These are phyloP conservation scores for Latrodectus elegans DNA, from an alignment of 2,888 invertebrate genomes.

Conservation along the genomic window DNA sequence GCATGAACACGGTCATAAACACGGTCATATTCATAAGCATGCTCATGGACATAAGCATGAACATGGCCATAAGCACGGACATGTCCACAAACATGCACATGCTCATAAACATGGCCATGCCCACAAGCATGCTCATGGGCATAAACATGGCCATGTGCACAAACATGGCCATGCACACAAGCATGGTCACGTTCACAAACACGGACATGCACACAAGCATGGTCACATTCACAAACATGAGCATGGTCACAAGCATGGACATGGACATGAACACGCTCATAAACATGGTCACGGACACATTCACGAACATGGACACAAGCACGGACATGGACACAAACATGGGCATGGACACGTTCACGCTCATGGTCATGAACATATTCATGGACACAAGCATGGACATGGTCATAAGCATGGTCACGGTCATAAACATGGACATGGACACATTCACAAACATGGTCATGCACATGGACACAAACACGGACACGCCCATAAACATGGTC, in stretches of 20 bases:
- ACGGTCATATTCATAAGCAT: conserved; percentile 45
- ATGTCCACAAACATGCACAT: conserved; percentile 42
- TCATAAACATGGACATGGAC: conserved; percentile 43
- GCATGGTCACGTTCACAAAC: conserved; percentile 44
- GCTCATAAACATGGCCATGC: conserved; percentile 52
- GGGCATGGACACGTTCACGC: conserved; percentile 39
- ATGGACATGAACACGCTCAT: conserved; percentile 34
- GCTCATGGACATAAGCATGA: conserved; percentile 46
- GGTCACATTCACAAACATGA: conserved; percentile 36
- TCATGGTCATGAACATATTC: conserved; percentile 44
- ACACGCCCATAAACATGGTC: conserved; percentile 36
- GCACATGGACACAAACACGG: conserved; percentile 39
- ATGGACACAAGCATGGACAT: conserved; percentile 48
- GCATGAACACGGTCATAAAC: conserved; percentile 47
- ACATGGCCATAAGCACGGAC: conserved; percentile 47
- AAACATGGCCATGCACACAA: conserved; percentile 48
- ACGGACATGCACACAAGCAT: conserved; percentile 40
- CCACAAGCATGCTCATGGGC: conserved; percentile 43
- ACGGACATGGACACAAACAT: conserved; percentile 51
- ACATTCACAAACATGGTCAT: conserved; percentile 42
- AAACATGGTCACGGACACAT: conserved; percentile 44
- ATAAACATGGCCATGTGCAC: conserved; percentile 34
- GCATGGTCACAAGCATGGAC: conserved; percentile 46
- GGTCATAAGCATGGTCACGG: conserved; percentile 40
- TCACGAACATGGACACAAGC: conserved; percentile 46